Evolutionary conservation across 2,797 vertebrate genomes (phyloP).

Genomic region (Enteromius thamalakanensis): DNA sequence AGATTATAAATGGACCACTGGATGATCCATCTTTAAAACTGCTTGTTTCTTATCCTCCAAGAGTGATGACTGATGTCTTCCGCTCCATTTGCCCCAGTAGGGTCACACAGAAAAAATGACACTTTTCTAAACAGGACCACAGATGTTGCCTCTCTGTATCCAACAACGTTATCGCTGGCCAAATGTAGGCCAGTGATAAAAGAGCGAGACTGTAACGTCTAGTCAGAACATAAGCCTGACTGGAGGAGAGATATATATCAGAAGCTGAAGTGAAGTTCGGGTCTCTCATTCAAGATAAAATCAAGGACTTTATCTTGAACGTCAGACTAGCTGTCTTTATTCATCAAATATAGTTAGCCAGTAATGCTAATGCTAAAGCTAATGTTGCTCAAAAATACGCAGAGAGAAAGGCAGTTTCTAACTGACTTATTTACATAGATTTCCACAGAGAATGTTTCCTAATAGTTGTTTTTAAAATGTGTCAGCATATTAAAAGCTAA

Average conservation of each 20-base stretch:
- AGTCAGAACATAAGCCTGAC: slow-evolving; percentile 12
- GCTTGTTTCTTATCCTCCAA: slow-evolving; percentile 32
- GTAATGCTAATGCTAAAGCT: slow-evolving; percentile 11
- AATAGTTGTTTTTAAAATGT: neutral
- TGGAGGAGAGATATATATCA: slow-evolving; percentile 23
- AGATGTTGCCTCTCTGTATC: slow-evolving; percentile 31
- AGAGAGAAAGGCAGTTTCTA: neutral
- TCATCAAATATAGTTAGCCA: slow-evolving; percentile 42
- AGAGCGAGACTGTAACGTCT: neutral
- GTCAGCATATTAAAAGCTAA: neutral
- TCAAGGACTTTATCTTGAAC: slow-evolving; percentile 54
- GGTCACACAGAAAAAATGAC: slow-evolving; percentile 48
- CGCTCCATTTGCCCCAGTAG: slow-evolving; percentile 38
- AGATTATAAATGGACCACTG: slow-evolving; percentile 51
- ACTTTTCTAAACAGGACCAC: slow-evolving; percentile 38
- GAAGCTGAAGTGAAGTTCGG: neutral
- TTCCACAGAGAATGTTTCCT: neutral
- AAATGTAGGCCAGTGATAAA: slow-evolving; percentile 30
- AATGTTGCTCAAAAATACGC: neutral
- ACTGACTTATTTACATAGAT: neutral
- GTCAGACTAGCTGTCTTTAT: slow-evolving; percentile 47
- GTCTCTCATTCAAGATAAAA: slow-evolving; percentile 47
- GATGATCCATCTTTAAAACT: slow-evolving; percentile 43
- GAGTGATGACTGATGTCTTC: slow-evolving; percentile 37
- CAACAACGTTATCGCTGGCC: neutral